A percentile compares a stretch with the other conserved stretches of the same genome.
Conservation (phyloP, 2,797 vertebrate species). For the Antrozous pallidus region DNA sequence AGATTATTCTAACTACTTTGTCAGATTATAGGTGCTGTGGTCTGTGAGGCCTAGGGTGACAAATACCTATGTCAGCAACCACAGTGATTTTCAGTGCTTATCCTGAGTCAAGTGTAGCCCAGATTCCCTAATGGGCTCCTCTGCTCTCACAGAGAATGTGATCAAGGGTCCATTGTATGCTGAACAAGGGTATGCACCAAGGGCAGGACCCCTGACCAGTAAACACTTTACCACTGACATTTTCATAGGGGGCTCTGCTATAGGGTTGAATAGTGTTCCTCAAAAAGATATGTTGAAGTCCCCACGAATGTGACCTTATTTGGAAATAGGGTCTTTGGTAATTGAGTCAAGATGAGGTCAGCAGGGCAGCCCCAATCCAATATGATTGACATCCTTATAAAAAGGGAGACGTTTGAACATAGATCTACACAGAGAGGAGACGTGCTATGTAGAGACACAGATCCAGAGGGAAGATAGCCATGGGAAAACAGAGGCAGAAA, state of each 20-base stretch:
- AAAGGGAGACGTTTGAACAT: neutral
- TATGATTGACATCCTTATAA: neutral
- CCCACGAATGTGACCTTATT: neutral
- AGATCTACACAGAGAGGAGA: neutral
- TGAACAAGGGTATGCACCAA: neutral
- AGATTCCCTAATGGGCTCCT: neutral
- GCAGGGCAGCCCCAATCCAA: neutral
- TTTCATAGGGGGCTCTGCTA: neutral
- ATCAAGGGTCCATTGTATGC: neutral
- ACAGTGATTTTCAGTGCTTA: too few relatives aligned
- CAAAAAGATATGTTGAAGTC: neutral
- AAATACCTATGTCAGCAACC: too few relatives aligned
- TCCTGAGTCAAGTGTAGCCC: neutral
- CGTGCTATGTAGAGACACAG: neutral
- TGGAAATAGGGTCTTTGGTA: neutral
- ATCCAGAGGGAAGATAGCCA: neutral
- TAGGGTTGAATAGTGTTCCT: neutral
- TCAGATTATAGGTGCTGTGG: neutral
- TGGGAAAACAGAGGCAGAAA: neutral
- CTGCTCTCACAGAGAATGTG: neutral
- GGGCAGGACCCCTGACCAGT: neutral
- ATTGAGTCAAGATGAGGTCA: neutral
- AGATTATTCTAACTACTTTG: neutral
- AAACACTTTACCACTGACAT: neutral
- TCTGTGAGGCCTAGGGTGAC: neutral